These are phyloP conservation scores for Protodeltote pygarga DNA, from an alignment of 2,888 invertebrate species.

Conservation along the genomic window DNA sequence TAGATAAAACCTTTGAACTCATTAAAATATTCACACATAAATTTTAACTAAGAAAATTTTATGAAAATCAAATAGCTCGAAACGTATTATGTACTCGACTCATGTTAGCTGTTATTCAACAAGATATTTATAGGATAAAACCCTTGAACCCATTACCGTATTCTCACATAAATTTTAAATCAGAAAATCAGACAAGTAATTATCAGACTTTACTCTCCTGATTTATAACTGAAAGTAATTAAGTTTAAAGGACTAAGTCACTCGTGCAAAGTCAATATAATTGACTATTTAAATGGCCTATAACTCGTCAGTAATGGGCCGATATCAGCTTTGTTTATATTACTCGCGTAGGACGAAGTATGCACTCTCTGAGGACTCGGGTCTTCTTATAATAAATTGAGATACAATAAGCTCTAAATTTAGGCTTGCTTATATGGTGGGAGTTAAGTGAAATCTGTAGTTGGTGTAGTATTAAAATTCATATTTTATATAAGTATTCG, in stretches of 20 bases:
- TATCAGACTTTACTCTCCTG: not conserved
- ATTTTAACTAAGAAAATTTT: too few species aligned
- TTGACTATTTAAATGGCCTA: constrained; percentile 66
- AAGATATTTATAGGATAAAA: constrained; percentile 16
- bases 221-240: constrained; percentile 53
- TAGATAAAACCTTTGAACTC: too few species aligned
- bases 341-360: constrained; percentile 50
- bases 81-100: too few species aligned
- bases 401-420: constrained; percentile 31
- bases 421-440: constrained; percentile 11
- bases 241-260: constrained; percentile 52
- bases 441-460: not conserved
- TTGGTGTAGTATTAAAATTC: too few species aligned
- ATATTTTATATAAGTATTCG: constrained; percentile 21
- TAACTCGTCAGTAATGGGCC: constrained; percentile 68
- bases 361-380: constrained; percentile 47
- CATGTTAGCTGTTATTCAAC: too few species aligned
- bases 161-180: not conserved
- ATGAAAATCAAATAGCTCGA: too few species aligned
- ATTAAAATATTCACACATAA: too few species aligned
- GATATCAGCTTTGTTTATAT: constrained; percentile 63
- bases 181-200: constrained; percentile 6
- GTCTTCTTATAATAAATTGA: constrained; percentile 36
- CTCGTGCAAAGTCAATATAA: constrained; percentile 57
- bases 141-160: not conserved